A percentile compares a stretch with the other conserved stretches of the same genome.
phyloP scores from a whole-genome alignment of 2,888 invertebrate genomes.

The Caenorhabditis sinica region DNA sequence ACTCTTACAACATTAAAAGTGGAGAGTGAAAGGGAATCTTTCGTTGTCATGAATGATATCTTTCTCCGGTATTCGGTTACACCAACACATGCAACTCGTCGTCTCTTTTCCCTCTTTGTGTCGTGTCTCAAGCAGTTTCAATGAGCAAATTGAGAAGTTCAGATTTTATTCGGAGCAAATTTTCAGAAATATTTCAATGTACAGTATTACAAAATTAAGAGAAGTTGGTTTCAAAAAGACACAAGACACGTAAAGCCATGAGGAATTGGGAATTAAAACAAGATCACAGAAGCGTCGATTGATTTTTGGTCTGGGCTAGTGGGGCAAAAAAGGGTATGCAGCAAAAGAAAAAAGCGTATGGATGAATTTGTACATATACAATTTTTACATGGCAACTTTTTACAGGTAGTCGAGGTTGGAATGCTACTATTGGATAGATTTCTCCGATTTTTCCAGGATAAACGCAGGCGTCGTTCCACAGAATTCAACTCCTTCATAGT shows the following conservation, averaged over 20 bases:
- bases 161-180: not conserved
- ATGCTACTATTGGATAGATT: not conserved
- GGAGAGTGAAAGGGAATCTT: conserved; percentile 57
- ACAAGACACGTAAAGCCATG: conserved; percentile 29
- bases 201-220: not conserved
- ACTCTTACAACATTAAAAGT: conserved; percentile 17
- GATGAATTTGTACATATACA: conserved; percentile 21
- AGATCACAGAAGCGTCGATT: conserved; percentile 15
- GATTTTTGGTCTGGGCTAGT: conserved; percentile 3
- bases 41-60: conserved; percentile 64
- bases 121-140: conserved; percentile 21
- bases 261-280: conserved; percentile 4
- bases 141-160: conserved; percentile 29
- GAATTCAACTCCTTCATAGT: conserved; percentile 51
- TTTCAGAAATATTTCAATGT: not conserved
- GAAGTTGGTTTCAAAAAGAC: not conserved
- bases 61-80: conserved; percentile 56
- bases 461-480: conserved; percentile 44
- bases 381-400: conserved; percentile 25
- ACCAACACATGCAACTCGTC: conserved; percentile 53
- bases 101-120: too few species aligned
- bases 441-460: conserved; percentile 44
- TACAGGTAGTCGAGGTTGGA: not conserved
- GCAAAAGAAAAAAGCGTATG: not conserved
- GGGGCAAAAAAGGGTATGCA: conserved; percentile 11